These are phyloP conservation scores for Stichopus chloronotus DNA, from an alignment of 35 echinoderm and acorn worm species.

Conservation along the genomic window DNA sequence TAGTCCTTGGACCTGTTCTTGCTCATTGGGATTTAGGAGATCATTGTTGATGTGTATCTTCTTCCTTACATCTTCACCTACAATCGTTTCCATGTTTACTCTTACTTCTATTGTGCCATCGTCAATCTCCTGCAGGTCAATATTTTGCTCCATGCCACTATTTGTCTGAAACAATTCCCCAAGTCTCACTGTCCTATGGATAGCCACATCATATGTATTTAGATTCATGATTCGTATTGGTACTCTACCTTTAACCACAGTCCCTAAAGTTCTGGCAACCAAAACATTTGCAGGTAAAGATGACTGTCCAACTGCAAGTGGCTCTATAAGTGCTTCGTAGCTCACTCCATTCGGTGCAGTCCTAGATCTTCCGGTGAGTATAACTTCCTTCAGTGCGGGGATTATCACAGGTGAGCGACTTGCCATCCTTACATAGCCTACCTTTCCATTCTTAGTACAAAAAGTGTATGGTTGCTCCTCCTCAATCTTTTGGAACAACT, in stretches of 20 bases:
- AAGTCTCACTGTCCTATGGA: conserved; percentile 7
- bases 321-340: conserved; percentile 30
- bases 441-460: conserved; percentile 19
- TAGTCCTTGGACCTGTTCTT: background rate
- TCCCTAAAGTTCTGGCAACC: conserved; percentile 7
- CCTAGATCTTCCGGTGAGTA: conserved; percentile 39
- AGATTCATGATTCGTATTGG: conserved; percentile 47
- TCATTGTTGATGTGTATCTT: conserved; percentile 17
- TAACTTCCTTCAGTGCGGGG: conserved; percentile 13
- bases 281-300: conserved; percentile 37
- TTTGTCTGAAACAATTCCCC: conserved; percentile 32
- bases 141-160: background rate
- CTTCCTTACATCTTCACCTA: background rate
- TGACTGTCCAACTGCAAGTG: conserved; percentile 3
- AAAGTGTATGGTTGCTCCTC: background rate
- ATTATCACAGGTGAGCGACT: background rate
- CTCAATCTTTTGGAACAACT: conserved; percentile 23
- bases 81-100: background rate
- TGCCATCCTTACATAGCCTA: conserved; percentile 35
- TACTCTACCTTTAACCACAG: background rate
- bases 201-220: conserved; percentile 5
- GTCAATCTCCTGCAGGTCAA: background rate
- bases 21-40: background rate
- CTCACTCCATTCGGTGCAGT: background rate
- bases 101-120: conserved; percentile 25